Conservation (phyloP, 1,140 invertebrate genomes). For the Eupeodes corollae region DNA sequence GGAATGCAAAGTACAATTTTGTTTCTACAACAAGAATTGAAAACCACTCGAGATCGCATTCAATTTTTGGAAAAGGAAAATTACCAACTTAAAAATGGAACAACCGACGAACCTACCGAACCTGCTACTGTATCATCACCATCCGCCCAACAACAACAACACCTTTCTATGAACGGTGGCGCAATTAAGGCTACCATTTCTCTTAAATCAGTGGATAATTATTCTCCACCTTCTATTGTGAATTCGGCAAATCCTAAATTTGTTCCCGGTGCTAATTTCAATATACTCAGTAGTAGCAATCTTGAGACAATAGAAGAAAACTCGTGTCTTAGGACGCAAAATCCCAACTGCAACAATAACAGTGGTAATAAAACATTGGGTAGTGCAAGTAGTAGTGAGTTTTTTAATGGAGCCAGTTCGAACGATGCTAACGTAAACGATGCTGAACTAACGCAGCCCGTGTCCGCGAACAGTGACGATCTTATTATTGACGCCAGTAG, state of each 20-base stretch:
- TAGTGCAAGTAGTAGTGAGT: neutral
- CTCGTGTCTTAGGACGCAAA: constrained; percentile 6
- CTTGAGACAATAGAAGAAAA: constrained; percentile 26
- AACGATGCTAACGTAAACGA: constrained; percentile 17
- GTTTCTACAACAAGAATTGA: constrained; percentile 83
- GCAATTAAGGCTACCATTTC: neutral
- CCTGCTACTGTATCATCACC: neutral
- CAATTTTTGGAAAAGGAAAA: constrained; percentile 31
- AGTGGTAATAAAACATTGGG: neutral
- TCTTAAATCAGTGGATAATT: neutral
- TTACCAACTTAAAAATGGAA: constrained; percentile 13
- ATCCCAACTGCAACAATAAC: constrained; percentile 2
- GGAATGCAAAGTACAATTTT: constrained; percentile 96
- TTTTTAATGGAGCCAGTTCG: constrained; percentile 8
- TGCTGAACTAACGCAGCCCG: constrained; percentile 8
- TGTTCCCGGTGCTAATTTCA: constrained; percentile 2
- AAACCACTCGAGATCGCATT: constrained; percentile 57
- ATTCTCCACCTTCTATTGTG: neutral
- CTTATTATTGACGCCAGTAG: constrained; percentile 9
- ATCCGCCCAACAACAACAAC: neutral
- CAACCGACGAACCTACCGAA: neutral
- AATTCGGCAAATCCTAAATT: neutral
- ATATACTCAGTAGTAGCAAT: constrained; percentile 7
- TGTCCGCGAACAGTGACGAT: neutral
- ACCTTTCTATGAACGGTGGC: neutral